Base-by-base conservation (phyloP, 1,140 invertebrate genomes). In the Wiebesia pumilae region DNA sequence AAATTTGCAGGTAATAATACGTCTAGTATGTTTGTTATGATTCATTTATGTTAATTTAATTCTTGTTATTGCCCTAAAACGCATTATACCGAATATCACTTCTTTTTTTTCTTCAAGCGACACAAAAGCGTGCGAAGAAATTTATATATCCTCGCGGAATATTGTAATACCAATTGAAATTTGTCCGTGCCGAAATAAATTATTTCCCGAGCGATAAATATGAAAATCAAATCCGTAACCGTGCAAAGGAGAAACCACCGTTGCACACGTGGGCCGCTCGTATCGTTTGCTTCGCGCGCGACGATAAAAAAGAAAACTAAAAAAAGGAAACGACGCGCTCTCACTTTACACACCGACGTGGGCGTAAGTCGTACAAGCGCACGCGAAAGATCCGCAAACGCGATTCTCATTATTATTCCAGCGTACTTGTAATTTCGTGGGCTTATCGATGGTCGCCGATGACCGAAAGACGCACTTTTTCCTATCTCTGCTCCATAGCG, bases 181-280 rank as follows among this genome's bases (percentile, higher is more conserved):
- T 75, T n/a, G 71, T 38, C 3, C 38, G 19, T 43, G 43, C 24
- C 24, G 54, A 67, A 69, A 67, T 40, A 69, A 81, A 81, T 67
- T 81, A 81, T 12, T 40, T 0, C 3, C n/a, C 16, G 24, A 38
- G 71, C 80, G 80, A 65, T 30, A 33, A 82, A 47, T 82, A 43
- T 47, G 47, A 19, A 40, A 62, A 40, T 35, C 14, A 75, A 83
- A 83, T 40, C 9, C 35, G 43, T 1, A 83, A 30, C 30, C 35
- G 30, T 1, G 47, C n/a, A 51, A 73, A 54, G 27, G 69, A 27
- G 51, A 84, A 77, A 84, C 35, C 38, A 84, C 35, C 54, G 83
- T 65, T 75, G 73, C 27, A 43, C 73, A 84, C 83, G 83, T 84
- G 83, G 83, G 83, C 54, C 21, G 71, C 69, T 30, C 69, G n/a